Base-by-base conservation (phyloP, 2,888 invertebrate species). In the Drosophila cracens region DNA sequence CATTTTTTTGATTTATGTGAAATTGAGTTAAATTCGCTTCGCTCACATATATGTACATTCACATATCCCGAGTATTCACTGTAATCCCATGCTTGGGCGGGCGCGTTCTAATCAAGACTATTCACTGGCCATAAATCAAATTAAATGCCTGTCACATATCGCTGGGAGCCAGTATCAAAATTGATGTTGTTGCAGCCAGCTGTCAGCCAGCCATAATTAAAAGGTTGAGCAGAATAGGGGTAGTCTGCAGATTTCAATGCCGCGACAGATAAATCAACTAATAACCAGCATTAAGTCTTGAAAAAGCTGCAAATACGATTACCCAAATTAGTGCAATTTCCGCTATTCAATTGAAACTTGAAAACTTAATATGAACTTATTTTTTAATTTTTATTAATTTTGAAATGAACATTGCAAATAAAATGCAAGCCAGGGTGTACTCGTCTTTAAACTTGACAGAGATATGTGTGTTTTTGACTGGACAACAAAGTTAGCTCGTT, bases 71-170 rank as follows among this genome's bases (percentile, higher is more conserved):
- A 6, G 52, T 68, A 54, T 64, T 48, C 81, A 68, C 40, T 58
- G 61, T 68, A 62, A 60, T 58, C 43, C 57, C 51, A 40, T 52
- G 56, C 46, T 56, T 75, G 70, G 70, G 67, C 49, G 65, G 64
- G 67, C 67, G 81, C 79, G 57, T 76, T 74, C 90, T 90, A 86
- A 86, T 90, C 86, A 86, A 88, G 77, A 78, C 90, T 90, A 86
- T 86, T 86, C 86, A 88, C 79, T 88, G 83, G 81, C 87, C 83
- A 86, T 86, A 86, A 86, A 86, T 86, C 89, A 88, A 86, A 86
- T 86, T 86, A 86, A 86, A 86, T 90, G 85, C 77, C 77, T 86
- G 88, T 85, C 84, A 89, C 76, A 76, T 76, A 80, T 76, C 70
- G 70, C 70, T 33, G 74, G 82, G 79, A 85, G 74, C 79, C 79